phyloP scores from a whole-genome alignment of 2,888 invertebrate genomes.

The Mactromeris polynyma region DNA sequence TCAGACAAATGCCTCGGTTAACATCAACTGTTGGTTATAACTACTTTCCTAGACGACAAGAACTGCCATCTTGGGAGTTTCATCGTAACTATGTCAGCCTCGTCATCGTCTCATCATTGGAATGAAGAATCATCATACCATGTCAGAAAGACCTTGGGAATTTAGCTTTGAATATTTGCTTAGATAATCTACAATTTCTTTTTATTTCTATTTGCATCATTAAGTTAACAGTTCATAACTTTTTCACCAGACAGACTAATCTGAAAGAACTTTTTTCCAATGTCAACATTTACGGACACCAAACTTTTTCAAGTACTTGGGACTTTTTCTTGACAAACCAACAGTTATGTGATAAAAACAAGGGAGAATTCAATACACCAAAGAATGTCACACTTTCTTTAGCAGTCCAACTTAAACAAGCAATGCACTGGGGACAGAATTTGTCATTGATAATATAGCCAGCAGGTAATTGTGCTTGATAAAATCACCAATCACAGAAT shows the following conservation, averaged over 20 bases:
- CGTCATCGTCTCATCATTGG: slow-evolving; percentile 52
- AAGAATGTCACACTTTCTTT: slow-evolving; percentile 45
- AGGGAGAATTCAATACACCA: too few species aligned
- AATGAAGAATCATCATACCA: not conserved
- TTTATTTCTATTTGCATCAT: too few species aligned
- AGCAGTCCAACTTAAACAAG: slow-evolving; percentile 22
- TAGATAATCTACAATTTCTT: too few species aligned
- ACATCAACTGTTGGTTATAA: slow-evolving; percentile 28
- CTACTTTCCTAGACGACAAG: slow-evolving; percentile 29
- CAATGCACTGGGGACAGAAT: slow-evolving; percentile 36
- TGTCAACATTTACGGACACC: too few species aligned
- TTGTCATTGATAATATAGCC: slow-evolving; percentile 67
- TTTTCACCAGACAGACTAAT: too few species aligned
- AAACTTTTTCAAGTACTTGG: too few species aligned
- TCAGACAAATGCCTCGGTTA: slow-evolving; percentile 50
- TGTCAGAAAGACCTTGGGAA: too few species aligned
- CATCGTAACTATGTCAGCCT: slow-evolving; percentile 23
- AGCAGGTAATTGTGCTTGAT: slow-evolving; percentile 72
- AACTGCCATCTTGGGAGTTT: slow-evolving; percentile 33
- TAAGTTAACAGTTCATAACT: too few species aligned
- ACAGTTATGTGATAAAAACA: too few species aligned
- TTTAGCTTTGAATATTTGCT: too few species aligned
- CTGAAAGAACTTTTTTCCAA: too few species aligned
- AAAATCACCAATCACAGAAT: slow-evolving; percentile 71
- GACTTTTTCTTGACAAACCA: too few species aligned